Percentiles rank a stretch among this genome's conserved stretches.
Conservation (phyloP, 2,888 invertebrate genomes). For the Pristionchus mayeri region DNA sequence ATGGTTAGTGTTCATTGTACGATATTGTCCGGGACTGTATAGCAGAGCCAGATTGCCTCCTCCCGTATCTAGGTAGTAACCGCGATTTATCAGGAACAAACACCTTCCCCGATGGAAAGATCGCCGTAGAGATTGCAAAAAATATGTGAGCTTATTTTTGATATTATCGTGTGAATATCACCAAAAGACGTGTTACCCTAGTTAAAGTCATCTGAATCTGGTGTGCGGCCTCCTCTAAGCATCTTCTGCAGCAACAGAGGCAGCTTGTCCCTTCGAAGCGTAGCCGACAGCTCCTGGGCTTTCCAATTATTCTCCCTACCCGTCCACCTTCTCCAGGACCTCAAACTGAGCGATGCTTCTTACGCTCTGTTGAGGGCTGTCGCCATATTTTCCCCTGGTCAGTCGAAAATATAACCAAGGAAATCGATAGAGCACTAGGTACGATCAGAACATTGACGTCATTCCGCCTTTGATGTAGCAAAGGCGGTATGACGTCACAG, state of each 20-base stretch:
- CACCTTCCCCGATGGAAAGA: slow-evolving; percentile 21
- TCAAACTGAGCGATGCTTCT: slow-evolving; percentile 55
- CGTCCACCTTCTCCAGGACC: slow-evolving; percentile 54
- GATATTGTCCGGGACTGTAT: too few species aligned
- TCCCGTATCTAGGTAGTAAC: too few species aligned
- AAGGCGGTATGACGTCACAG: too few species aligned
- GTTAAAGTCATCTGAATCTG: not conserved
- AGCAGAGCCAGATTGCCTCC: too few species aligned
- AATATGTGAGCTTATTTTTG: not conserved
- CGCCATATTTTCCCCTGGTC: slow-evolving; percentile 60
- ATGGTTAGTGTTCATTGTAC: too few species aligned
- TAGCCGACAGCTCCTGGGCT: slow-evolving; percentile 26
- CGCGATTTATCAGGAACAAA: not conserved
- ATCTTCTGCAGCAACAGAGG: slow-evolving; percentile 24
- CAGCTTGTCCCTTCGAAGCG: not conserved
- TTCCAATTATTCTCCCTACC: slow-evolving; percentile 61
- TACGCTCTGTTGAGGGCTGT: slow-evolving; percentile 64
- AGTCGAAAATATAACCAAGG: too few species aligned
- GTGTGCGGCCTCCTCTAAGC: not conserved
- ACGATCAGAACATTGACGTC: too few species aligned
- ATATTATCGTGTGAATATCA: too few species aligned
- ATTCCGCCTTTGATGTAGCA: too few species aligned
- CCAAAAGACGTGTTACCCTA: not conserved
- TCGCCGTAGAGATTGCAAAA: not conserved
- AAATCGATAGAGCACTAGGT: too few species aligned